phyloP scores from a whole-genome alignment of 2,797 vertebrate species.

The Sebastes iracundus region DNA sequence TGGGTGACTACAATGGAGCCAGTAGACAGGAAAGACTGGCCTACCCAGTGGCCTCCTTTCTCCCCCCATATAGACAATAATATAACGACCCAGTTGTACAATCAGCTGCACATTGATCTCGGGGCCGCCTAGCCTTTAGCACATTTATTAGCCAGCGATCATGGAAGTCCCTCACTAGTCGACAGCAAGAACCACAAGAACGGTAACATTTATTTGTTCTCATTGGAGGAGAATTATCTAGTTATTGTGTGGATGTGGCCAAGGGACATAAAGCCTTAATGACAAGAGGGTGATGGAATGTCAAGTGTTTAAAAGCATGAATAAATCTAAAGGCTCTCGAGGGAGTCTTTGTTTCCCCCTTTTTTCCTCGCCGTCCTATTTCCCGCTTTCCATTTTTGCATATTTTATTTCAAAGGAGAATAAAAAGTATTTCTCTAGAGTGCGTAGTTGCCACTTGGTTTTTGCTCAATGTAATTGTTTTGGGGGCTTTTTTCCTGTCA shows the following conservation, averaged over 20 bases:
- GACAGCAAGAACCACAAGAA: slow-evolving; percentile 24
- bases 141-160: slow-evolving; percentile 67
- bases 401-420: slow-evolving; percentile 45
- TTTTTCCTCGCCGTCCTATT: slow-evolving; percentile 10
- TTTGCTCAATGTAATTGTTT: slow-evolving; percentile 37
- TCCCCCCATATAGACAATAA: slow-evolving; percentile 62
- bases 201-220: slow-evolving; percentile 50
- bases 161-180: slow-evolving; percentile 31
- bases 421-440: slow-evolving; percentile 42
- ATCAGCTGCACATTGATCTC: slow-evolving; percentile 75
- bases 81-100: slow-evolving; percentile 62
- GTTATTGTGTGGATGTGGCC: slow-evolving; percentile 59
- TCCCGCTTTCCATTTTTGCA: slow-evolving; percentile 32
- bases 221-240: slow-evolving; percentile 58
- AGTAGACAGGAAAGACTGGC: slow-evolving; percentile 76
- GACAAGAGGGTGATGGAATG: slow-evolving; percentile 69
- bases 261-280: slow-evolving; percentile 67
- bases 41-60: slow-evolving; percentile 74
- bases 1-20: slow-evolving; percentile 69
- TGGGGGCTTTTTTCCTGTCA: neutral
- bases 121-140: slow-evolving; percentile 51
- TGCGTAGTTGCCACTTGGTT: slow-evolving; percentile 8
- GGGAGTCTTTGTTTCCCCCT: slow-evolving; percentile 50
- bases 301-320: slow-evolving; percentile 67
- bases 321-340: slow-evolving; percentile 67